A percentile compares a stretch with the other conserved stretches of the same genome.
phyloP scores from a whole-genome alignment of 2,888 invertebrate species.

The Plebejus argus region DNA sequence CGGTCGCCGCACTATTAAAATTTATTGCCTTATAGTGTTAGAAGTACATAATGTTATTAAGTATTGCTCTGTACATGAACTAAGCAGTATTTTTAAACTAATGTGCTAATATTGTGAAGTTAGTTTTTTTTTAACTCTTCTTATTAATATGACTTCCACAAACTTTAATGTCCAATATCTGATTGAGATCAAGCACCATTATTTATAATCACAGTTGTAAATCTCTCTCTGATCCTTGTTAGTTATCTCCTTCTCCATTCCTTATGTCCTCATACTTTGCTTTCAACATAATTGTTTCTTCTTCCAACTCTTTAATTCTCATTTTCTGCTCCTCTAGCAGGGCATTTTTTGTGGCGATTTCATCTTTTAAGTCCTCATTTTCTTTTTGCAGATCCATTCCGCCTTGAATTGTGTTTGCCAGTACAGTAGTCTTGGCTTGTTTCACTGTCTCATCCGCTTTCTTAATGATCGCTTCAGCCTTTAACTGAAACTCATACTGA shows the following conservation, averaged over 20 bases:
- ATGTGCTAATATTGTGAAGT: neutral
- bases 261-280: slow-evolving; percentile 55
- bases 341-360: slow-evolving; percentile 40
- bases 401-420: slow-evolving; percentile 50
- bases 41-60: too few relatives aligned
- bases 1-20: too few relatives aligned
- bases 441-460: slow-evolving; percentile 84
- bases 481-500: slow-evolving; percentile 82
- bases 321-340: slow-evolving; percentile 52
- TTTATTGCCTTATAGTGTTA: neutral
- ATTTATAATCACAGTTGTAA: slow-evolving; percentile 7
- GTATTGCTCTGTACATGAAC: neutral
- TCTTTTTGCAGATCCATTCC: slow-evolving; percentile 45
- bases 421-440: slow-evolving; percentile 59
- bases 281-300: slow-evolving; percentile 57
- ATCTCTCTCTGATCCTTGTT: slow-evolving; percentile 35
- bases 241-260: slow-evolving; percentile 50
- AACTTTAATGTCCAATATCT: neutral
- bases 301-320: slow-evolving; percentile 51
- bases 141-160: neutral
- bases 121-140: neutral
- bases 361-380: slow-evolving; percentile 49
- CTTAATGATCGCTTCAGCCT: slow-evolving; percentile 84
- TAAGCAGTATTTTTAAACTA: neutral
- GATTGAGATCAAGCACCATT: slow-evolving; percentile 24